A percentile compares a stretch with the other conserved stretches of the same genome.
Evolutionary conservation across 2,797 vertebrate genomes (phyloP).

Genomic region (Aeoliscus strigatus): DNA sequence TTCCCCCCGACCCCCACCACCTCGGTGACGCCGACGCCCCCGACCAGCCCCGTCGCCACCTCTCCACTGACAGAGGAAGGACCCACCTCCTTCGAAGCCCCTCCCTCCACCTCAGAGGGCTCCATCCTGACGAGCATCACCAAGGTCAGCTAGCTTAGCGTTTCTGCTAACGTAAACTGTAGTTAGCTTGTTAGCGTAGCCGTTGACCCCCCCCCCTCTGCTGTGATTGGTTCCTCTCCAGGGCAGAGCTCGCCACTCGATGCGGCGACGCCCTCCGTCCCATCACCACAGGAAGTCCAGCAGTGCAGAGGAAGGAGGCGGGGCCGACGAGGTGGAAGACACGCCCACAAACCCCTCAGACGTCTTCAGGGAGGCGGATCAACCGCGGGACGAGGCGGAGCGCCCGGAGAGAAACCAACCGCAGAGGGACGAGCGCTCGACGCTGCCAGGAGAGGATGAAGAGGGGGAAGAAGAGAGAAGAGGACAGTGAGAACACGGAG

Average conservation of each 20-base stretch:
- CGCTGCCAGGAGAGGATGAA: no score
- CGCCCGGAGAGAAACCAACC: no score
- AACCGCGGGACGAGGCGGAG: conserved; percentile 7
- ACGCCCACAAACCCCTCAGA: not conserved
- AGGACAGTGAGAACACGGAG: no score
- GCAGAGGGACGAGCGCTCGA: no score
- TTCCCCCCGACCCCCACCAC: conserved; percentile 30
- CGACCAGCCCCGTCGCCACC: conserved; percentile 26
- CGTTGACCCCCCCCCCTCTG: no score
- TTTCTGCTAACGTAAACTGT: no score
- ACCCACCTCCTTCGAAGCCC: conserved; percentile 66
- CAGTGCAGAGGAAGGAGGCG: conserved; percentile 42
- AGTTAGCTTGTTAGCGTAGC: no score
- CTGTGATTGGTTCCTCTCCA: conserved; percentile 32
- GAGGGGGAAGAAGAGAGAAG: no score
- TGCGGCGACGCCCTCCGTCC: conserved; percentile 70
- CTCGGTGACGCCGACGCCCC: conserved; percentile 8
- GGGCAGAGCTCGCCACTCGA: conserved; percentile 68
- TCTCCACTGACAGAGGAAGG: conserved; percentile 41
- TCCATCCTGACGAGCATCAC: conserved; percentile 57
- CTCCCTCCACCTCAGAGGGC: conserved; percentile 52
- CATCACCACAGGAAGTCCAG: conserved; percentile 66
- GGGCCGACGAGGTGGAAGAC: conserved; percentile 8
- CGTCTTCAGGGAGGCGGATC: not conserved
- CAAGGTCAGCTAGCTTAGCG: conserved; percentile 57